Evolutionary conservation across 2,113 vertebrate genomes (phyloP), one percentile per base, ranked within the genome.

Genomic region (Plotosus lineatus): DNA sequence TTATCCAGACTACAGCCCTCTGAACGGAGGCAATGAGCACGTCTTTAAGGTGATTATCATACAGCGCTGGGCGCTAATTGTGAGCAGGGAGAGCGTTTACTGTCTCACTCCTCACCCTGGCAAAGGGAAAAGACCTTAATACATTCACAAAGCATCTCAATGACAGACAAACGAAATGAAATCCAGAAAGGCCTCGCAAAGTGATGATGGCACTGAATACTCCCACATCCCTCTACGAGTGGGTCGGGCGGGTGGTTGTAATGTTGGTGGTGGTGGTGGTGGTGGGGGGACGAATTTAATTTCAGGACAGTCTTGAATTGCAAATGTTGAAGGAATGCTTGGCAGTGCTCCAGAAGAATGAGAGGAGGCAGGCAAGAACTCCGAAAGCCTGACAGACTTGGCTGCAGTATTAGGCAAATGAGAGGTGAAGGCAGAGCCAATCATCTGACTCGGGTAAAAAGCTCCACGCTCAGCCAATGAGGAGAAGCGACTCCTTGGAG

Each of bases 301-400:
- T 87, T 89, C 6, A 23, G 84, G 83, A 82, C 79, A 79, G 81
- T 77, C 86, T 85, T 82, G 75, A 80, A 86, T 86, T 85, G 81
- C 85, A 84, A 85, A 87, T 87, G 84, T 78, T 55, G 77, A 80
- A 82, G 79, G 83, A 87, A 79, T 84, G 80, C 65, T 84, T 87
- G 85, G 85, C 82, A 72, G 83, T 11, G 26, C 56, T 84, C 79
- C 86, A 84, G 63, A 79, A 74, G 80, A 77, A 66, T 77, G 73
- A 71, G 76, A 75, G 71, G 26, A 65, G 55, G 79, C 68, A 72
- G 69, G 61, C 65, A 73, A 23, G 58, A 82, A 38, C 48, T 28
- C 36, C 23, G 38, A 44, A 76, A 75, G 77, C 83, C 79, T 82
- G 75, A 85, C 78, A 79, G 79, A 56, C 83, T 83, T 68, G 82